phyloP scores from a whole-genome alignment of 2,797 vertebrate genomes.

The Hyperoplus immaculatus region DNA sequence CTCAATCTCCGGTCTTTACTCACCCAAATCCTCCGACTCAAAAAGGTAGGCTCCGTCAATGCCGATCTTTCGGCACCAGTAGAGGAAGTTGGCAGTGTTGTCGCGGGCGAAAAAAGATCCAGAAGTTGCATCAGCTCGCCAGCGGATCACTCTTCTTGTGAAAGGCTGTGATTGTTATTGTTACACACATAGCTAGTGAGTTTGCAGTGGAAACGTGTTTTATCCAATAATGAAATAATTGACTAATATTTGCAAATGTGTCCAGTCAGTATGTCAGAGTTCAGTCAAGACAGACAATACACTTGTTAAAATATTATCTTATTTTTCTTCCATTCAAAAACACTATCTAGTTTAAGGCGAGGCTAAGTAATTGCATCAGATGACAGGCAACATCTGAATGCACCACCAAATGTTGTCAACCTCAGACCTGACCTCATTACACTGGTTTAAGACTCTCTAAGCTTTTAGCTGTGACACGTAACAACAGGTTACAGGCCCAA shows the following conservation, averaged over 20 bases:
- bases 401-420: not conserved
- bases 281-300: not conserved
- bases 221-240: not conserved
- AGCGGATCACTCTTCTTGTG: constrained; percentile 92
- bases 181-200: constrained; percentile 12
- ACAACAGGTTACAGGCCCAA: not conserved
- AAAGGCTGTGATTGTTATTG: constrained; percentile 80
- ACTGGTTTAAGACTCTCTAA: not conserved
- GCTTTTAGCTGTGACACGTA: not conserved
- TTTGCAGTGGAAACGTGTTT: constrained; percentile 5
- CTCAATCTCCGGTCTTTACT: constrained; percentile 39
- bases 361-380: constrained; percentile 19
- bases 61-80: constrained; percentile 97
- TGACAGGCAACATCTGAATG: constrained; percentile 9
- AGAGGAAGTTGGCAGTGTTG: constrained; percentile 97
- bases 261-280: not conserved
- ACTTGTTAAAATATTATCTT: not conserved
- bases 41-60: constrained; percentile 95
- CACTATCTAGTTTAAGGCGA: constrained; percentile 13
- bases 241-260: not conserved
- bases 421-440: constrained; percentile 4
- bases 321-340: not conserved
- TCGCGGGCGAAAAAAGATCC: constrained; percentile 98
- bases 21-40: constrained; percentile 98
- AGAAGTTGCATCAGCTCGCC: constrained; percentile 92